A percentile compares a stretch with the other conserved stretches of the same genome.
These are phyloP conservation scores for Stenotaenia linearis DNA, from an alignment of 2,888 invertebrate species.

Conservation along the genomic window DNA sequence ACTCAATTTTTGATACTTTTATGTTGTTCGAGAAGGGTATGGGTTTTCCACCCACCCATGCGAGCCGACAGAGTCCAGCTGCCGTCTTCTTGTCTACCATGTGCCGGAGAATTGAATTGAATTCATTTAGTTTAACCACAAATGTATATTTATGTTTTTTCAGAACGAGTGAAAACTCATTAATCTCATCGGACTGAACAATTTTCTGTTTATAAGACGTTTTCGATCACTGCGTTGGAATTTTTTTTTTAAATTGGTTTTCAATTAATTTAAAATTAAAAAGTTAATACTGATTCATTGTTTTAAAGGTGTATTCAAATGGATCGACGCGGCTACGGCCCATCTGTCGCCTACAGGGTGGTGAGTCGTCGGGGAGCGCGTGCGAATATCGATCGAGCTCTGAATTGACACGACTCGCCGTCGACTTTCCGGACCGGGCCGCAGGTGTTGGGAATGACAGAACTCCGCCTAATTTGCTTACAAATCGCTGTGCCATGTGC, in stretches of 20 bases:
- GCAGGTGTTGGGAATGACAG: constrained; percentile 28
- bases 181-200: no score
- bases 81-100: not conserved
- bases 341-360: constrained; percentile 5
- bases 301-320: not conserved
- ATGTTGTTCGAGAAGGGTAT: not conserved
- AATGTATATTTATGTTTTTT: no score
- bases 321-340: not conserved
- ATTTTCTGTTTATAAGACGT: no score
- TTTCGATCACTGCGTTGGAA: no score
- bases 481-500: constrained; percentile 27
- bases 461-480: constrained; percentile 28
- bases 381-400: constrained; percentile 4
- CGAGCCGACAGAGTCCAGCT: not conserved
- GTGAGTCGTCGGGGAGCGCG: not conserved
- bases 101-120: not conserved
- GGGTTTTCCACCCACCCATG: not conserved
- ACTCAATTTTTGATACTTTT: not conserved
- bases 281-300: not conserved
- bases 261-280: not conserved
- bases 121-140: not conserved
- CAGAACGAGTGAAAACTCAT: no score
- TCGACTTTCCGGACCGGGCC: not conserved
- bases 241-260: no score
- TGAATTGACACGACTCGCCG: constrained; percentile 5